Evolutionary conservation across 2,113 vertebrate genomes (phyloP).

Genomic region (Lepus europaeus): DNA sequence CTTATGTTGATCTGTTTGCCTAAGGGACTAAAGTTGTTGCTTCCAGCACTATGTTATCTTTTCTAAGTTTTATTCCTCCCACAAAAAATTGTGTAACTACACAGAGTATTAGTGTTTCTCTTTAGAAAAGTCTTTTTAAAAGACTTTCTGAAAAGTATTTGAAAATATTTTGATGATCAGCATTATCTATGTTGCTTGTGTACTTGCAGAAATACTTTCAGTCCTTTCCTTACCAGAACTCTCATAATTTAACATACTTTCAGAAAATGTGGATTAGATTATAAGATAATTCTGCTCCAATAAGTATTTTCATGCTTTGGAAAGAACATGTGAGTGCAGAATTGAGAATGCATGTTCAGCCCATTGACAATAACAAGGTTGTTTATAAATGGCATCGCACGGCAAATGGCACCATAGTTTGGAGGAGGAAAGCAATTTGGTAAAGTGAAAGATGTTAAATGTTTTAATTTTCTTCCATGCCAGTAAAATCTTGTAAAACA

Average conservation of each 20-base stretch:
- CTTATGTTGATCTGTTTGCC: not conserved
- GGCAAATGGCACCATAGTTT: conserved; percentile 52
- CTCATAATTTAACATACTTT: conserved; percentile 58
- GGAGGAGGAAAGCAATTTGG: conserved; percentile 79
- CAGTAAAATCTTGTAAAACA: conserved; percentile 82
- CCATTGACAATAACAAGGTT: conserved; percentile 60
- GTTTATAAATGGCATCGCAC: conserved; percentile 71
- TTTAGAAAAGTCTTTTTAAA: conserved; percentile 22
- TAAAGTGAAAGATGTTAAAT: conserved; percentile 79
- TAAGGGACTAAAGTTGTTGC: conserved; percentile 25
- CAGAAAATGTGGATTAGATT: conserved; percentile 68
- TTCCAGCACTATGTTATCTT: conserved; percentile 18
- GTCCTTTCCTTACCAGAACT: conserved; percentile 13
- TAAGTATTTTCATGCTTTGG: conserved; percentile 7
- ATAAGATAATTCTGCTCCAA: conserved; percentile 28
- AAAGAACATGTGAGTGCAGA: conserved; percentile 1
- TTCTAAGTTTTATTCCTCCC: not conserved
- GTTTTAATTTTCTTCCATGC: conserved; percentile 84
- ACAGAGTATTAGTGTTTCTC: conserved; percentile 34
- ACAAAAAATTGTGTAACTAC: conserved; percentile 15
- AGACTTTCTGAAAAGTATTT: conserved; percentile 41
- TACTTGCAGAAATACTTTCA: conserved; percentile 61
- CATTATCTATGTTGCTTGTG: conserved; percentile 49
- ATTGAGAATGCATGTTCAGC: conserved; percentile 17
- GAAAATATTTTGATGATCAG: conserved; percentile 67